A percentile compares a stretch with the other conserved stretches of the same genome.
Evolutionary conservation across 2,113 vertebrate species (phyloP).

Genomic region (Rhabdomys dilectus): DNA sequence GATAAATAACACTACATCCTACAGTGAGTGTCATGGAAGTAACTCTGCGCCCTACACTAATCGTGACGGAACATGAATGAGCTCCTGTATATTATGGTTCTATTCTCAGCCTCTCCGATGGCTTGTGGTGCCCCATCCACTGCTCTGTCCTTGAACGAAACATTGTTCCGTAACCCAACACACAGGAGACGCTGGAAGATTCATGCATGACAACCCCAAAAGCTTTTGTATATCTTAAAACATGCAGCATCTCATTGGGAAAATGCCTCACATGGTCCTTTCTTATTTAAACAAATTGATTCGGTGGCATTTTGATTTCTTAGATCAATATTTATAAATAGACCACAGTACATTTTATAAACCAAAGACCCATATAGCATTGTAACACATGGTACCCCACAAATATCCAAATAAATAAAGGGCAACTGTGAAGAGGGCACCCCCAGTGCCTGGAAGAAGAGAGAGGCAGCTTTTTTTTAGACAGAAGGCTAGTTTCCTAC

Average conservation of each 20-base stretch:
- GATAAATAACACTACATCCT: too few relatives aligned
- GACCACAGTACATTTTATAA: background rate
- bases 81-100: background rate
- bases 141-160: background rate
- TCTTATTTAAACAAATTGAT: conserved; percentile 32
- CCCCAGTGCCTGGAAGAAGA: background rate
- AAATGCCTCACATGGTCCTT: background rate
- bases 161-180: background rate
- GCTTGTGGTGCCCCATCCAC: background rate
- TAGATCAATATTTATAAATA: conserved; percentile 16
- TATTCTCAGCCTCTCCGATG: background rate
- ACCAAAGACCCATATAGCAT: background rate
- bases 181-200: background rate
- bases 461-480: background rate
- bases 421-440: background rate
- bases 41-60: background rate
- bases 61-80: background rate
- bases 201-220: background rate
- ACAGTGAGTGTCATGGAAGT: too few relatives aligned
- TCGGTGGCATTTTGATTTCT: background rate
- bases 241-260: background rate
- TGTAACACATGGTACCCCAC: background rate
- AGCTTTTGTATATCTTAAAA: background rate
- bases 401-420: conserved; percentile 11
- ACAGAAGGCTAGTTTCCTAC: background rate